Base-by-base conservation (phyloP, 2,888 invertebrate species). In the Zhuqinia jingwanae region DNA sequence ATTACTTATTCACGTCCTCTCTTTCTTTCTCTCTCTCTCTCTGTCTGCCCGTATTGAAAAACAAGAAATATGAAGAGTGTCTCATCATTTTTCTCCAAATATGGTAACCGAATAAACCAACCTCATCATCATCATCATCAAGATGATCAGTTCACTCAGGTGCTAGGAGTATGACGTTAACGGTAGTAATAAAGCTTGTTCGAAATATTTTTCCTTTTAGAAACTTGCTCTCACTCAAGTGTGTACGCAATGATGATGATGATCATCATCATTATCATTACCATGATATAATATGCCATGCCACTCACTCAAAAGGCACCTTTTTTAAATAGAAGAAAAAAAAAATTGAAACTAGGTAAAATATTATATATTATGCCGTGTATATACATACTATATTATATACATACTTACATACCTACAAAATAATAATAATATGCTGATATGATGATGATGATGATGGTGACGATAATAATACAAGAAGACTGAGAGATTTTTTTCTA, bases 31-130 rank as follows among this genome's bases (percentile, higher is more conserved):
- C 36, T 36, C 36, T 36, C 75, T 70, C 70, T 25, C 25, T 50
- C 70, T 70, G 53, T 76, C 56, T 20, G 75, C 20, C 75, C 20
- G 36, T 76, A 76, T 76, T 76, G 75, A 76, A 76, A 56, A 76
- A 76, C 75, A 76, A 76, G 75, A 76, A 76, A 56, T 76, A 76
- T 76, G 75, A 76, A 76, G 53, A 76, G 75, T 76, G 75, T 76
- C 75, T 76, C 75, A 58, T 58, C 75, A 50, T 76, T 76, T 76
- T 76, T 25, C 75, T 76, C 75, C 75, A 76, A 76, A 76, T 76
- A 76, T 76, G 75, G 75, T 76, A 53, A 56, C 36, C 56, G 56
- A 76, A 76, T 76, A 76, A n/a, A 76, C 75, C 56, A 76, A 27
- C 20, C 20, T 27, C 75, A 56, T 36, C 17, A 76, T 30, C 20